Conservation (phyloP, 2,888 invertebrate species). For the Trachelus stipa region DNA sequence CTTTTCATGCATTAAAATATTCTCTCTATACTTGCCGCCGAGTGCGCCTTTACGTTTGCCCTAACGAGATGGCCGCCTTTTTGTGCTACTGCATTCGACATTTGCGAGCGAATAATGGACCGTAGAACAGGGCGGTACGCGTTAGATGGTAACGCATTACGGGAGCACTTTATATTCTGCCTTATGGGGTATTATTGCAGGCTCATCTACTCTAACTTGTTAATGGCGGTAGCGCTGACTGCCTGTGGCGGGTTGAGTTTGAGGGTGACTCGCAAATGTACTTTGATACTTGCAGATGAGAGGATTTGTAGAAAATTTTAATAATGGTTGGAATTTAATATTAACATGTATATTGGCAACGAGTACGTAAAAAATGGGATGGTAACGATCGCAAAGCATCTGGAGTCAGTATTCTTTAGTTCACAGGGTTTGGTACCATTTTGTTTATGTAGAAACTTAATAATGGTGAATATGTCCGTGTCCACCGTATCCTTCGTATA, state of each 20-base stretch:
- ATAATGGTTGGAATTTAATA: background rate
- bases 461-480: background rate
- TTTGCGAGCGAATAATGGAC: background rate
- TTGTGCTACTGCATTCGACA: background rate
- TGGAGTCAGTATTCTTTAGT: background rate
- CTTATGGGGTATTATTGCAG: background rate
- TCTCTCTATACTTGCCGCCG: background rate
- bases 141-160: background rate
- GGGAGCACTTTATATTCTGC: background rate
- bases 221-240: background rate
- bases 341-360: background rate
- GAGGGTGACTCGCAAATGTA: background rate
- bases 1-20: background rate
- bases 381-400: background rate
- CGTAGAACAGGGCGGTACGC: background rate
- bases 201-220: background rate
- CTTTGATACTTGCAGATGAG: background rate
- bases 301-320: background rate
- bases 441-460: background rate
- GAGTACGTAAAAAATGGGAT: background rate
- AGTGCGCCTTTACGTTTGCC: background rate
- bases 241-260: background rate
- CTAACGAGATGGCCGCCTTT: background rate
- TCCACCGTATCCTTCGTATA: background rate
- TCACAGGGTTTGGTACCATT: background rate